Evolutionary conservation across 2,113 vertebrate species (phyloP), one percentile per base, ranked within the genome.

Genomic region (Caranx ignobilis): DNA sequence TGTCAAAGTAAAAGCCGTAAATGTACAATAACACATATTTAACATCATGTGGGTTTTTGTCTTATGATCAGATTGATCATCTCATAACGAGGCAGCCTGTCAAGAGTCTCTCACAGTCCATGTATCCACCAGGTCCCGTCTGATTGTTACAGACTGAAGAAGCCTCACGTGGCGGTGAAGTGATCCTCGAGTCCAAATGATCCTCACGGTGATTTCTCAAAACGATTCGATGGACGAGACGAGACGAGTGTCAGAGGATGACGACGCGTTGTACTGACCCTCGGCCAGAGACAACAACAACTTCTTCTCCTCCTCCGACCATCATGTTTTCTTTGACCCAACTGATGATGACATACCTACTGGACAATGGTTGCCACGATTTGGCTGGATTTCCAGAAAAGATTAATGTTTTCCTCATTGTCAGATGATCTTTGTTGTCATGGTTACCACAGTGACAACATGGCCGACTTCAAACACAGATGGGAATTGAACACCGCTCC

Each of bases 81-180:
- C 37, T 37, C 50, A 16, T 0, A 55, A 47, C 35, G 13, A 59
- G 43, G 60, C 32, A 19, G 45, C 32, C 31, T 11, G 62, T 47
- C 41, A 31, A 26, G 21, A 41, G 66, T 56, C 66, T 35, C 63
- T 39, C 12, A 10, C 37, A 18, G 56, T 55, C 72, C 55, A 82
- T 67, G 34, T 73, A 56, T 43, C 43, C 35, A 13, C 43, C 35
- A 13, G 50, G 37, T 77, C 45, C 52, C 37, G 55, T 71, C n/a
- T 86, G 77, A 85, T 79, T 79, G 77, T 54, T 61, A 68, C 83
- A 82, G 48, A 68, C 11, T 68, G 47, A 77, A 79, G 71, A 78
- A 41, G 57, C 7, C 9, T 72, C 52, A 56, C 35, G 3, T 55
- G 68, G 63, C 9, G 54, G n/a, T 65, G 55, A 71, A 81, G 67